Conservation (phyloP, 2,888 invertebrate species). For the Cryptocephalus moraei region DNA sequence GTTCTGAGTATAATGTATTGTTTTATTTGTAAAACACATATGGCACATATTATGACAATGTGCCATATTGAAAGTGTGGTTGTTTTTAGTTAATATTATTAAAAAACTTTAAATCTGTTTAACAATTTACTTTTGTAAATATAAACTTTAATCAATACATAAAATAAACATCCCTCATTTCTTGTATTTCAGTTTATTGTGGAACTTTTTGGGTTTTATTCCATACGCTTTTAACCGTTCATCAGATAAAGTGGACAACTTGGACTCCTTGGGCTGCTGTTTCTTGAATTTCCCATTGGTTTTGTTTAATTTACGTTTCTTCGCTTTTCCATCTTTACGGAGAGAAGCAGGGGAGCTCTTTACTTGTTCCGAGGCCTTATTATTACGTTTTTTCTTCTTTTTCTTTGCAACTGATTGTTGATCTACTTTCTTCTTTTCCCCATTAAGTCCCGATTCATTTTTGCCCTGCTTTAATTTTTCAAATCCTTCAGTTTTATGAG, state of each 20-base stretch:
- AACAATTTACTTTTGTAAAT: too few species aligned
- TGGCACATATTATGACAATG: too few species aligned
- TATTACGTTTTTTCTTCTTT: background rate
- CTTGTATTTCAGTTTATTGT: slow-evolving; percentile 59
- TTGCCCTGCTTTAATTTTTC: slow-evolving; percentile 7
- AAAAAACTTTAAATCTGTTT: too few species aligned
- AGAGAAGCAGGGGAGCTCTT: background rate
- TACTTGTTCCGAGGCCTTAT: background rate
- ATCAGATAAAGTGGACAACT: slow-evolving; percentile 47
- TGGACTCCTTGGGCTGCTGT: slow-evolving; percentile 3
- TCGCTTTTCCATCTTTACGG: slow-evolving; percentile 4
- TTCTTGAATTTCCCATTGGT: background rate
- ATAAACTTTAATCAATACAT: too few species aligned
- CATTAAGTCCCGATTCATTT: background rate
- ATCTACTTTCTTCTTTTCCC: background rate
- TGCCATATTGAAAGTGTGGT: too few species aligned
- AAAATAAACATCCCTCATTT: background rate
- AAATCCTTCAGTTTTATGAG: slow-evolving; percentile 3
- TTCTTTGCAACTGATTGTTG: too few species aligned
- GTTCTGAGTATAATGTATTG: too few species aligned
- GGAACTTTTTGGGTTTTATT: slow-evolving; percentile 82
- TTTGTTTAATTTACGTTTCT: slow-evolving; percentile 8
- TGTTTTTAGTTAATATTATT: too few species aligned
- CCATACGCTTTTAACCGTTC: slow-evolving; percentile 84
- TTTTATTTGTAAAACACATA: too few species aligned